Percentiles rank a stretch among this genome's conserved stretches.
phyloP scores from a whole-genome alignment of 2,888 invertebrate genomes.

The Biston stratarius region DNA sequence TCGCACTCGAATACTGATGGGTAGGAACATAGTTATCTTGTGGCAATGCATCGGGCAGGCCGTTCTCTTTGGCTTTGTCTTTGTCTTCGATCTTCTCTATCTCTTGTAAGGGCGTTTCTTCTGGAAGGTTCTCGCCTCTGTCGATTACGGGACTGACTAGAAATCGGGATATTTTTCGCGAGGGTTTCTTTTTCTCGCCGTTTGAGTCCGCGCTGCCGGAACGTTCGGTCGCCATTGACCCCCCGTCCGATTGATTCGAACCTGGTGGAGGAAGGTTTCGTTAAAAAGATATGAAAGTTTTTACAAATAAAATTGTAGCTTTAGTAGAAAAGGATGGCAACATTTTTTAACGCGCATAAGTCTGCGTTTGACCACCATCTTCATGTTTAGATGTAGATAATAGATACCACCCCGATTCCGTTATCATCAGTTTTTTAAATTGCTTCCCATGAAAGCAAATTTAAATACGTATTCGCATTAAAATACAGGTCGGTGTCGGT shows the following conservation, averaged over 20 bases:
- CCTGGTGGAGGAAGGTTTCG: constrained; percentile 52
- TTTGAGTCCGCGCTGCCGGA: constrained; percentile 75
- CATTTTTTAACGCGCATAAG: no score
- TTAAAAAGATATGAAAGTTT: no score
- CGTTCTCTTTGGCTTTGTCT: constrained; percentile 49
- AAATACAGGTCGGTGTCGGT: no score
- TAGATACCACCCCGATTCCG: no score
- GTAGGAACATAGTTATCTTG: constrained; percentile 60
- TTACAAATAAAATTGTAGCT: no score
- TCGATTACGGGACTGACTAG: constrained; percentile 93
- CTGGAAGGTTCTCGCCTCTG: constrained; percentile 70
- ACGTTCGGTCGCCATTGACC: constrained; percentile 70
- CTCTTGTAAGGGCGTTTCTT: constrained; percentile 48
- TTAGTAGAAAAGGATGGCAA: no score
- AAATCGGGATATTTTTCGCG: constrained; percentile 92
- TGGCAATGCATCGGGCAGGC: constrained; percentile 44
- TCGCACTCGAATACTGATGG: constrained; percentile 65
- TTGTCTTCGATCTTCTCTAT: constrained; percentile 39
- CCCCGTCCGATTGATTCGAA: constrained; percentile 82
- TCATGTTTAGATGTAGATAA: background rate
- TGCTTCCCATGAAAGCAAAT: no score
- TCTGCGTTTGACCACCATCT: no score
- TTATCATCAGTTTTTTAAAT: no score
- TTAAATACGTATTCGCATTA: no score
- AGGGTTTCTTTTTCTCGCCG: constrained; percentile 83